Base-by-base conservation (phyloP, 1,140 invertebrate species). In the Onthophagus taurus region DNA sequence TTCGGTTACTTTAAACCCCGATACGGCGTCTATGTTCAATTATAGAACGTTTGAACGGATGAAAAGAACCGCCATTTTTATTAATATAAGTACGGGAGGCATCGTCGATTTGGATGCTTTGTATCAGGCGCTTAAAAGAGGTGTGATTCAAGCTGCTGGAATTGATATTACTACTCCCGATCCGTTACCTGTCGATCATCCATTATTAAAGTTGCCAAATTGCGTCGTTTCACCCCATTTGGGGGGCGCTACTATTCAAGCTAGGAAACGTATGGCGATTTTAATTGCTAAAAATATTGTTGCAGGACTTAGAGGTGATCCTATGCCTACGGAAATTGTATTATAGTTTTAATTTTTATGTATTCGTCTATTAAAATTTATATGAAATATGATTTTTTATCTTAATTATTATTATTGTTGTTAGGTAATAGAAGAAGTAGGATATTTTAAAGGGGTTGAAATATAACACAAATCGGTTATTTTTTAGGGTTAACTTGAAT, bases 161-260 rank as follows among this genome's bases (percentile, higher is more conserved):
- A 68, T 97, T 1, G 93, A 97, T 64, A 92, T 95, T 2, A 88
- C 80, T 31, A 79, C 79, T 3, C 91, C 91, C 0, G 91, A 97
- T 66, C 93, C 91, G 2, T 56, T 96, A 17, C 82, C 89, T 0
- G 61, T 72, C 1, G 74, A 85, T 58, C 76, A 89, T 66, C 77
- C 80, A 17, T 68, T 97, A 2, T 65, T 89, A 1, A 74, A 74
- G 42, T 58, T 95, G 17, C 55, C 60, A 42, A 65, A 60, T 71
- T 70, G 73, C 78, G 83, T 94, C 8, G 65, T 97, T 24, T 60
- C 95, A 36, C 93, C 93, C 2, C 93, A 97, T 60, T 91, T 97
- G 57, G 92, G 89, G n/a, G 94, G 89, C 70, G 92, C 91, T 5
- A 79, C 85, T 5, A 74, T 75, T 33, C 76, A 85, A 64, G 81